A percentile compares a stretch with the other conserved stretches of the same genome.
Conservation (phyloP, 1,140 invertebrate species). For the Apis laboriosa region DNA sequence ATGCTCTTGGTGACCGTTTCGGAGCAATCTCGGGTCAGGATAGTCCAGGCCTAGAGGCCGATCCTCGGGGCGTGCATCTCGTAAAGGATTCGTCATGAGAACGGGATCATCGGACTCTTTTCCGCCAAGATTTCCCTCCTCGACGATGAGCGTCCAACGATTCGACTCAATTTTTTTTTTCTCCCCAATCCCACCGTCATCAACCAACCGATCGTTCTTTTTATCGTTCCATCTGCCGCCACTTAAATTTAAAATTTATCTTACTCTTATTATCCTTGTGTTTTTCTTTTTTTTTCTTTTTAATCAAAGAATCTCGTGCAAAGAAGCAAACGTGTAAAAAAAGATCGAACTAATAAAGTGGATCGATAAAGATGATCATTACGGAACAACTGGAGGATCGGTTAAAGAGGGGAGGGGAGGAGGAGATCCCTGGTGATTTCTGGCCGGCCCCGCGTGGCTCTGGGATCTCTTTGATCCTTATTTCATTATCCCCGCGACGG, state of each 20-base stretch:
- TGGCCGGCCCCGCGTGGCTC: constrained; percentile 32
- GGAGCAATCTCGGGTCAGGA: constrained; percentile 68
- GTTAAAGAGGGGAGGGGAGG: constrained; percentile 39
- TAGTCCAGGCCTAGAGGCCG: constrained; percentile 77
- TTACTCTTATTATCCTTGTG: too few species aligned
- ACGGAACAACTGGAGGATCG: not conserved
- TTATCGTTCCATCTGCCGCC: not conserved
- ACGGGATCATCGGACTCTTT: constrained; percentile 55
- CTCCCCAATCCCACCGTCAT: not conserved
- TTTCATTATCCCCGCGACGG: constrained; percentile 76
- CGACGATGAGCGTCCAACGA: constrained; percentile 1
- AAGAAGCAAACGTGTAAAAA: too few species aligned
- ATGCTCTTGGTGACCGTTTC: constrained; percentile 65
- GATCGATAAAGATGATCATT: not conserved
- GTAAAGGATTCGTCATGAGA: constrained; percentile 79
- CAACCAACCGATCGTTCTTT: not conserved
- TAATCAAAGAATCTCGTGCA: not conserved
- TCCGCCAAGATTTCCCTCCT: constrained; percentile 29
- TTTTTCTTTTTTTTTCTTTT: not conserved
- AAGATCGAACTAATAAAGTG: too few species aligned
- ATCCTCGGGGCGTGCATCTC: constrained; percentile 77
- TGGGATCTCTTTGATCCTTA: constrained; percentile 78
- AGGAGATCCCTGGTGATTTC: too few species aligned
- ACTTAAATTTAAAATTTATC: not conserved
- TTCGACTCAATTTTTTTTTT: constrained; percentile 42